Base-by-base conservation (phyloP, 2,797 vertebrate species). In the Chromobotia macracanthus region DNA sequence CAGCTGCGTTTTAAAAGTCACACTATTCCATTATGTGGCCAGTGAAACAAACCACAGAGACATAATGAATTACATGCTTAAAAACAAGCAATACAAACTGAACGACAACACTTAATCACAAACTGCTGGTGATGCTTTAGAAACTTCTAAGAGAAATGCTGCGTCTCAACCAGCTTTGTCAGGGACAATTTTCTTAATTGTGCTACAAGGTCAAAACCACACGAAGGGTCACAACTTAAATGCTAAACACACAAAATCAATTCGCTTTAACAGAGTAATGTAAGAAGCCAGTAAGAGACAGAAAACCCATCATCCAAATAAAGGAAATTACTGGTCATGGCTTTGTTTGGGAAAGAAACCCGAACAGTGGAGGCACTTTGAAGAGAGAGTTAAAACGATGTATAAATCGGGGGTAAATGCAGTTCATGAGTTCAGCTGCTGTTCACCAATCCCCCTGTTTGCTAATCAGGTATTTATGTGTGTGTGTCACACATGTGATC, bases 371-470 rank as follows among this genome's bases (percentile, higher is more conserved):
- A 84, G 61, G 67, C 72, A 41, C 76, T 82, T 78, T 78, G 77
- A 83, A 80, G 71, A 50, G 51, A 78, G 60, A 58, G 63, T 35
- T 73, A 83, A 83, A 74, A 66, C 73, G 64, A 86, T 82, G 82
- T 74, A 72, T 84, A 66, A 55, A 77, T 76, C 64, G 69, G 90
- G 88, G 91, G 88, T 90, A 92, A 93, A 87, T 63, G 85, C 87
- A 93, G 93, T 92, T 92, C 91, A 92, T 82, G 86, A 91, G 93
- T 94, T 94, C 92, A 94, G 83, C 78, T 88, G 91, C 92, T 94
- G 92, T 93, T 92, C 79, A 23, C 67, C 64, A 72, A 84, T 69
- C 41, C 72, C 69, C 41, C 61, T n/a, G 89, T 87, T 91, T 56
- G 89, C 90, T 92, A 90, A 92, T 92, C 89, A 93, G 89, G 90